Percentiles rank a stretch among this genome's conserved stretches.
Evolutionary conservation across 35 echinoderm and acorn worm genomes (phyloP).

Genomic region (Eucidaris tribuloides): DNA sequence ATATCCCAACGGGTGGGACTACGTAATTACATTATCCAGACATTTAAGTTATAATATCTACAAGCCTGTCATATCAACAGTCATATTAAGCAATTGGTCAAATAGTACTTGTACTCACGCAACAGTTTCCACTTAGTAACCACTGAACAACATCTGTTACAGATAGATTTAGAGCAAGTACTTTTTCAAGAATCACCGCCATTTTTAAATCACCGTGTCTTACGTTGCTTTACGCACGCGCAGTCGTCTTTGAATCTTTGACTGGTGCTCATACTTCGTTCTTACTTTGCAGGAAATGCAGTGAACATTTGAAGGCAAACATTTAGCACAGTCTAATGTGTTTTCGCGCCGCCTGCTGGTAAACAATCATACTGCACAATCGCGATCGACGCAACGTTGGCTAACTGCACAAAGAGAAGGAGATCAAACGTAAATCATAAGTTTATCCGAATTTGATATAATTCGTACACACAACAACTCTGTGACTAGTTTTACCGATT

Average conservation of each 20-base stretch:
- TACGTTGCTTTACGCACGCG: too few relatives aligned
- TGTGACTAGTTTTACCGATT: background rate
- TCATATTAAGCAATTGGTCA: background rate
- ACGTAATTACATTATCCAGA: background rate
- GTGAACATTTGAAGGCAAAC: background rate
- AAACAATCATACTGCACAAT: background rate
- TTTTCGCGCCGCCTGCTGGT: background rate
- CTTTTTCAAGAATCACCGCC: slow-evolving; percentile 40
- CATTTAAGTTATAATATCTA: background rate
- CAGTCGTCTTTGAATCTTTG: background rate
- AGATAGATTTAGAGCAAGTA: slow-evolving; percentile 23
- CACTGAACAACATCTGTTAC: slow-evolving; percentile 25
- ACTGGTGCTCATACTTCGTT: background rate
- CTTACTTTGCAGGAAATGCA: background rate
- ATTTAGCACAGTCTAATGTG: background rate
- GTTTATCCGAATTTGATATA: background rate
- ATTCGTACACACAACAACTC: background rate
- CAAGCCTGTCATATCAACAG: background rate
- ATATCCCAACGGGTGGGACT: background rate
- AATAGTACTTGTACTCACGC: background rate
- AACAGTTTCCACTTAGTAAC: background rate
- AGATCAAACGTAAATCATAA: background rate
- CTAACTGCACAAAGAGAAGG: background rate
- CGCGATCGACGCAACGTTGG: background rate
- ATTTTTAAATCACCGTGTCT: slow-evolving; percentile 26